Evolutionary conservation across 2,797 vertebrate genomes (phyloP), one percentile per base, ranked within the genome.

Genomic region (Malurus leucopterus): DNA sequence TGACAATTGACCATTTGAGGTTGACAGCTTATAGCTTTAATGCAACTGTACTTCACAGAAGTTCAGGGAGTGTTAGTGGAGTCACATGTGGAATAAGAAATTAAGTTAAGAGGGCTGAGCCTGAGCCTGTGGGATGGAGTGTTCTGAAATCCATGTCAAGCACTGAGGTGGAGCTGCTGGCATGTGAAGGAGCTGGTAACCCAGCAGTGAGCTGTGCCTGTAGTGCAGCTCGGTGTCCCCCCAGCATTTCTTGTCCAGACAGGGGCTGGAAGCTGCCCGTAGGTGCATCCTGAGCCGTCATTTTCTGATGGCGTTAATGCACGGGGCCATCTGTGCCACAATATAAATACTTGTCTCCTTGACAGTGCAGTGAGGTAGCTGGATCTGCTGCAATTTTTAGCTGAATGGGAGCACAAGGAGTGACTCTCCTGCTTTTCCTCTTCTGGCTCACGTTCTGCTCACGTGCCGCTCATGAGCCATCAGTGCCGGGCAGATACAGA

Each of bases 381-480:
- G 65, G 64, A 80, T 27, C 38, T 71, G 62, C 34, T 89, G 75
- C 67, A 64, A 2, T 30, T 82, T 75, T 91, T 63, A 58, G 26
- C 21, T 83, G 29, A 67, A 22, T 77, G 54, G 46, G 65, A 92
- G 26, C 19, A 67, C 50, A 53, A 53, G 30, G 46, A 49, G 17
- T 26, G 36, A 41, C 7, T 54, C 16, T 84, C 8, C 47, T 40
- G 36, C 17, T 80, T 85, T 77, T 76, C 30, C 7, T 70, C 24
- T 30, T 5, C 32, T 68, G 62, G 36, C 41, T 47, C 19, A 53
- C 0, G 0, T 40, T 21, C 26, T 64, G 36, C 50, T 73, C 32
- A 15, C 0, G 0, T 50, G 23, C 36, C 23, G 7, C 18, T 63
- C 2, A 5, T 57, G 57, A 79, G n/a, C 15, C 6, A 5, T 40